Evolutionary conservation across 92 coral and sea anemone genomes (phyloP).

Genomic region (Parazoanthus atlanticus): DNA sequence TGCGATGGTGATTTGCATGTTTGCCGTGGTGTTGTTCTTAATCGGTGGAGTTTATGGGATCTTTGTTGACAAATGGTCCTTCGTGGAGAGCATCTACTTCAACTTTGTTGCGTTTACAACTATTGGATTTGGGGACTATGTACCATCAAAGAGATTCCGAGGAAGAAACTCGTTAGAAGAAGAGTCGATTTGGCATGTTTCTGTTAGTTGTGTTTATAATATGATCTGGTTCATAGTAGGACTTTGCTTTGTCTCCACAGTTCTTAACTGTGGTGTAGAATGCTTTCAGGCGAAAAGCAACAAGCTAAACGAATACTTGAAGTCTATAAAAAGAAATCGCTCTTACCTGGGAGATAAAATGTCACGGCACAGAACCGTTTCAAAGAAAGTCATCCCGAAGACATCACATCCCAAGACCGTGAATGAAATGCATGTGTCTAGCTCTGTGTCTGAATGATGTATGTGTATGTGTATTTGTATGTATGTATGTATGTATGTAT

Average conservation of each 20-base stretch:
- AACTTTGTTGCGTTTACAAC: constrained; percentile 16
- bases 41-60: constrained; percentile 15
- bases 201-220: neutral
- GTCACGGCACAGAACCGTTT: neutral
- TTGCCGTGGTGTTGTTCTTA: neutral
- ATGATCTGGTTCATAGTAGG: neutral
- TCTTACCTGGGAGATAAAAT: neutral
- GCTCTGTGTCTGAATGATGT: too few relatives aligned
- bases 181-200: neutral
- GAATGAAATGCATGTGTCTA: neutral
- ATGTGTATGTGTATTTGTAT: too few relatives aligned
- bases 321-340: neutral
- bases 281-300: neutral
- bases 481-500: too few relatives aligned
- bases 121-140: constrained; percentile 27
- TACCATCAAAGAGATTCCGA: neutral
- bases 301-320: neutral
- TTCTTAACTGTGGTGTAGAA: constrained; percentile 13
- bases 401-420: neutral
- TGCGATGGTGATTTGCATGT: neutral
- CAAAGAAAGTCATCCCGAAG: neutral
- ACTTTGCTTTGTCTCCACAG: constrained; percentile 12
- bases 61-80: constrained; percentile 17
- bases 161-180: neutral
- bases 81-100: constrained; percentile 10